Base-by-base conservation (phyloP, 2,113 vertebrate genomes). In the Oxyruncus cristatus region DNA sequence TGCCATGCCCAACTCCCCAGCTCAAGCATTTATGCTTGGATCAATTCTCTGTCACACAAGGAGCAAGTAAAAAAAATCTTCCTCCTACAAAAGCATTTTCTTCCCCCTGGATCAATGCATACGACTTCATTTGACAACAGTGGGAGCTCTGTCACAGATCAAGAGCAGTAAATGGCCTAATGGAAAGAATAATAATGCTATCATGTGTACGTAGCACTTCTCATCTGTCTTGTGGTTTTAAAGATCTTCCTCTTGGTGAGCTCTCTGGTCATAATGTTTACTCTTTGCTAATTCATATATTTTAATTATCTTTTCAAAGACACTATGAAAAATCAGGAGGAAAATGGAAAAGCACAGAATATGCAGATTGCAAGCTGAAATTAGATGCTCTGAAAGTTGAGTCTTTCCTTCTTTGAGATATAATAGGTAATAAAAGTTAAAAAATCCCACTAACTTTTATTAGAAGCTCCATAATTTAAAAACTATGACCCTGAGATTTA, bases 291-390 rank as follows among this genome's bases (percentile, higher is more conserved):
- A 95, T 82, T 92, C 65, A 24, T 80, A 65, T 67, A 52, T 95
- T 93, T 89, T 84, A 80, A 97, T 89, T 93, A 87, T 91, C 65
- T 91, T 92, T 91, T 78, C 70, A 87, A 94, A 96, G 58, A 56
- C 3, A 1, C 42, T 88, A 66, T 67, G 3, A 3, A 89, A 92
- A 92, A 81, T 67, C 56, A 84, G n/a, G n/a, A 50, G 32, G 61
- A 86, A 92, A 91, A 83, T 16, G 39, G 24, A 63, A 85, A 85
- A 89, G 35, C 16, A 8, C 8, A 77, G 63, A 71, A 67, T 59
- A 86, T 0, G 2, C 35, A 76, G 42, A 90, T 19, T 58, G 77
- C 35, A 82, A 66, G 42, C 47, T 89, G 88, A 86, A 94, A 95
- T 41, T 12, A 68, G 44, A 85, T 41, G 49, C 26, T 75, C 13